phyloP scores from a whole-genome alignment of 1,140 invertebrate genomes.

The Thrips palmi region DNA sequence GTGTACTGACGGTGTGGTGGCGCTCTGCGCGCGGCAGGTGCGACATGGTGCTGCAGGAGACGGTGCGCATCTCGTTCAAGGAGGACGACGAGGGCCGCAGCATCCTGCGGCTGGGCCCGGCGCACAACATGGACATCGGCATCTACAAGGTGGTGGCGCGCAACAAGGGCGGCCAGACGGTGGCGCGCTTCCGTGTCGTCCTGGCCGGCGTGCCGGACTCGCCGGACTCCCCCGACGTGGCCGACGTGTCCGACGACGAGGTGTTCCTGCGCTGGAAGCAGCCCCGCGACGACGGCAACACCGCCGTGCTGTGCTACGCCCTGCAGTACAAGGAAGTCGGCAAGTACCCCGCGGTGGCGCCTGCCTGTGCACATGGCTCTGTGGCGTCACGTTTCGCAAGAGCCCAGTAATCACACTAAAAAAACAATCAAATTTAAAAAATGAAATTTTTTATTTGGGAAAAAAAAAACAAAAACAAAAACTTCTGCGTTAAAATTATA shows the following conservation, averaged over 20 bases:
- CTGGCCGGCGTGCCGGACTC: constrained; percentile 52
- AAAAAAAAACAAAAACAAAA: too few relatives aligned
- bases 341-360: constrained; percentile 21
- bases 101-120: constrained; percentile 53
- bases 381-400: too few relatives aligned
- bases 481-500: constrained; percentile 10
- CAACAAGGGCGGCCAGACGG: constrained; percentile 64
- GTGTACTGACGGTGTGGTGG: too few relatives aligned
- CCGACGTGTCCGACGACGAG: constrained; percentile 66
- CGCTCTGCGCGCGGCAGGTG: constrained; percentile 35
- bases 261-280: constrained; percentile 77
- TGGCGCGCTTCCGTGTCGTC: constrained; percentile 41
- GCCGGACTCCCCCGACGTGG: constrained; percentile 72
- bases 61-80: constrained; percentile 52
- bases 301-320: constrained; percentile 64
- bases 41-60: constrained; percentile 66
- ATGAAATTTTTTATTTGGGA: too few relatives aligned
- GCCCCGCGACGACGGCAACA: constrained; percentile 66
- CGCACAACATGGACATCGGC: constrained; percentile 63
- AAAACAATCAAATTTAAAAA: too few relatives aligned
- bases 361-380: too few relatives aligned
- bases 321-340: constrained; percentile 54
- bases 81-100: constrained; percentile 60
- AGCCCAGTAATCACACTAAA: too few relatives aligned
- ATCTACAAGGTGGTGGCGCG: constrained; percentile 90